Conservation (phyloP, 2,797 vertebrate genomes). For the Mycteria americana region DNA sequence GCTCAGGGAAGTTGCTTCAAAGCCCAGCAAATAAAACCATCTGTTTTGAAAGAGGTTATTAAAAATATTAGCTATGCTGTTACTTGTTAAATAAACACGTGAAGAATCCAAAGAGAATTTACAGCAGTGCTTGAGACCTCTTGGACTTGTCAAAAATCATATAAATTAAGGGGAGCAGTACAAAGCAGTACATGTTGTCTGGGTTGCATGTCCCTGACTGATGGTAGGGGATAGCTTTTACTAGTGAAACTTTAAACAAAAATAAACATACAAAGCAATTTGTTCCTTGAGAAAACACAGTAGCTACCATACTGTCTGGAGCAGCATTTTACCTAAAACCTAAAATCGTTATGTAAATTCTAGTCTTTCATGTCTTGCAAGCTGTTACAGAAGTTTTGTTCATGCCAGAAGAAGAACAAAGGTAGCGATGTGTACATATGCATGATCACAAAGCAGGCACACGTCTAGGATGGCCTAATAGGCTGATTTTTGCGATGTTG, state of each 20-base stretch:
- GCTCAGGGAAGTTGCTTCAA: background rate
- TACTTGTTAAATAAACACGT: background rate
- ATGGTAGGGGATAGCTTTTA: background rate
- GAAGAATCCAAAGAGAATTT: background rate
- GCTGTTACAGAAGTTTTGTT: background rate
- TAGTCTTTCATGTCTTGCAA: background rate
- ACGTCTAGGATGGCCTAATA: background rate
- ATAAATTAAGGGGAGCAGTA: background rate
- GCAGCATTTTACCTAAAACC: background rate
- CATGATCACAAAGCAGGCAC: background rate
- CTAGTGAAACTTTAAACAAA: background rate
- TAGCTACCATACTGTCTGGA: background rate
- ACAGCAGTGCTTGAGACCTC: background rate
- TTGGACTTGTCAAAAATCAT: background rate
- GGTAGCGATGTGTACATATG: no score
- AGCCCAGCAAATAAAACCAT: background rate
- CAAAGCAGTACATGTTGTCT: background rate
- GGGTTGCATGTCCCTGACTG: background rate
- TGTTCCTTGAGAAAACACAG: background rate
- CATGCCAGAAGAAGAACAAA: background rate
- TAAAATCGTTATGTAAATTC: background rate
- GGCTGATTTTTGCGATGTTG: background rate
- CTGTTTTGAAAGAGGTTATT: background rate
- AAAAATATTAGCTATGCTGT: background rate
- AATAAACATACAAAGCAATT: background rate